phyloP scores from a whole-genome alignment of 2,113 vertebrate species.

The Eurypyga helias region DNA sequence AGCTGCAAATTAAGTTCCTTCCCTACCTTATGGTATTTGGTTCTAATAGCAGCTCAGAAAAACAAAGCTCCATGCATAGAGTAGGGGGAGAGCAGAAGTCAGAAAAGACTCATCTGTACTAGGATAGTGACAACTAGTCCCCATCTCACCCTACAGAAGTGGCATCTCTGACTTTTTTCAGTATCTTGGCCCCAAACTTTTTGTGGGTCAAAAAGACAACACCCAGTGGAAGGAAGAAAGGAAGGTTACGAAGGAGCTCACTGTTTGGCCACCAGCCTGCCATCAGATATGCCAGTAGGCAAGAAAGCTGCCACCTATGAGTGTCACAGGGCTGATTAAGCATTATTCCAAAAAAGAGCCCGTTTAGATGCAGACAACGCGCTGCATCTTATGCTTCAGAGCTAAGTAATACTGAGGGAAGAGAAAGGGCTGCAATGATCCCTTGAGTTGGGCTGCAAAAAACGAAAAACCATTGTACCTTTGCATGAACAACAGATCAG shows the following conservation, averaged over 20 bases:
- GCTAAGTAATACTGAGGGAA: not conserved
- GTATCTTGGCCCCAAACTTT: not conserved
- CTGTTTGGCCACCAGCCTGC: not conserved
- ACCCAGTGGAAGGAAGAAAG: not conserved
- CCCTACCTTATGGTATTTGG: not conserved
- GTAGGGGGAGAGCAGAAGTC: not conserved
- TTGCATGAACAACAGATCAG: not conserved
- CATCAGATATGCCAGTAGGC: not conserved
- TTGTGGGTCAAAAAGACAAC: too few relatives aligned
- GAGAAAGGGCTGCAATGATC: not conserved
- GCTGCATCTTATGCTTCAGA: not conserved
- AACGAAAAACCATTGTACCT: not conserved
- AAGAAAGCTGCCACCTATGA: not conserved
- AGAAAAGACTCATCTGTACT: not conserved
- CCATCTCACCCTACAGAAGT: rapidly evolving
- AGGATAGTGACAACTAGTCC: not conserved
- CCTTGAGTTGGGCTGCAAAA: not conserved
- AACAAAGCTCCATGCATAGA: not conserved
- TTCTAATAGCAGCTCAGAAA: not conserved
- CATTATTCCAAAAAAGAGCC: not conserved
- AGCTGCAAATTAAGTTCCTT: not conserved
- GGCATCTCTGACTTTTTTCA: not conserved
- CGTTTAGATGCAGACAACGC: not conserved
- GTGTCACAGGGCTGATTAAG: not conserved
- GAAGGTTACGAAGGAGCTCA: not conserved